Evolutionary conservation across 2,888 invertebrate genomes (phyloP).

Genomic region (Chaetogeoica ovagalla): DNA sequence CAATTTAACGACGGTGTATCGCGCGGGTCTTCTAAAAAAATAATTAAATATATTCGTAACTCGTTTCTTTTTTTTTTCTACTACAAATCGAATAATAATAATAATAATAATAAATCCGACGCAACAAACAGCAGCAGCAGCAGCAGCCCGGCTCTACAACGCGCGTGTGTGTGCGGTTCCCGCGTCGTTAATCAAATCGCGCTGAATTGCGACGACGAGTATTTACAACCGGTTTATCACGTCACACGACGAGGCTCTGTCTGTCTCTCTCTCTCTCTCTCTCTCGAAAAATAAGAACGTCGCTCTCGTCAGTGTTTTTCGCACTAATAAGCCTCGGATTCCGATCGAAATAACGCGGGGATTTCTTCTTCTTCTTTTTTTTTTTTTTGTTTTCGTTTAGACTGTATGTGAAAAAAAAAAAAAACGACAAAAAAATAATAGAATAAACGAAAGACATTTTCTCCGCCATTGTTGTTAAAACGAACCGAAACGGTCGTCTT

Average conservation of each 20-base stretch:
- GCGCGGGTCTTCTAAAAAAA: conserved; percentile 20
- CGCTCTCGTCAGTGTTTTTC: conserved; percentile 45
- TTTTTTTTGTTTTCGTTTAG: background rate
- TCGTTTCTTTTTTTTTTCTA: conserved; percentile 48
- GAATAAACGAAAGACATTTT: conserved; percentile 22
- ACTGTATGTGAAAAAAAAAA: background rate
- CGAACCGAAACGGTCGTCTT: conserved; percentile 38
- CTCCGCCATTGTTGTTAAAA: conserved; percentile 43
- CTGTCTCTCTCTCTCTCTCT: too few relatives aligned
- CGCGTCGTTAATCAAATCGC: conserved; percentile 43
- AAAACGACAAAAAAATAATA: background rate
- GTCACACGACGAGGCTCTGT: conserved; percentile 12
- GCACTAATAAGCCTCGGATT: conserved; percentile 50
- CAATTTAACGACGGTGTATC: conserved; percentile 32
- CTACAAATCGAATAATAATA: conserved; percentile 52
- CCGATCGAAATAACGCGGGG: conserved; percentile 12
- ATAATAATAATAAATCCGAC: conserved; percentile 43
- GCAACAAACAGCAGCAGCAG: conserved; percentile 14
- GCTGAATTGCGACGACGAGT: conserved; percentile 47
- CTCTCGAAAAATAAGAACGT: conserved; percentile 27
- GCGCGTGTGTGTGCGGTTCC: too few relatives aligned
- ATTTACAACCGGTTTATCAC: conserved; percentile 49
- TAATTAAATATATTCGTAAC: conserved; percentile 2
- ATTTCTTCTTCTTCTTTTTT: background rate
- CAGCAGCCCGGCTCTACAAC: conserved; percentile 39